Evolutionary conservation across 1,140 invertebrate species (phyloP).

Genomic region (Thaumatotibia leucotreta): DNA sequence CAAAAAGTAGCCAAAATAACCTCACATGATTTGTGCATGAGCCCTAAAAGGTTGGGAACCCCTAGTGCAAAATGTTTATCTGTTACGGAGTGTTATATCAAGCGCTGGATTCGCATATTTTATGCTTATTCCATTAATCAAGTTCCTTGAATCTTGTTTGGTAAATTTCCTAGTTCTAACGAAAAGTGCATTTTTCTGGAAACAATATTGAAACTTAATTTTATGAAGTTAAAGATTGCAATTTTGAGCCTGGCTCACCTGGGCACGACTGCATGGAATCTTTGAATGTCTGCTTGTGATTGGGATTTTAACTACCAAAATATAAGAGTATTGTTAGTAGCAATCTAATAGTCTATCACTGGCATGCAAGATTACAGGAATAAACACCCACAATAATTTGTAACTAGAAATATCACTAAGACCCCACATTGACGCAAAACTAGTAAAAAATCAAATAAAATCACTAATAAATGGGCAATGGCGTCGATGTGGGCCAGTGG

Average conservation of each 20-base stretch:
- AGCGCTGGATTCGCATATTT: slow-evolving; percentile 10
- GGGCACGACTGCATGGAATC: not conserved
- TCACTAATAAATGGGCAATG: not conserved
- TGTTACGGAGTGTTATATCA: not conserved
- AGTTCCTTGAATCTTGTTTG: not conserved
- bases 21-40: too few species aligned
- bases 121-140: not conserved
- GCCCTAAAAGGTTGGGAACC: not conserved
- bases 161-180: not conserved
- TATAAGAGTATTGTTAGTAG: not conserved
- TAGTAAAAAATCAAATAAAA: not conserved
- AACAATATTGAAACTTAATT: not conserved
- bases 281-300: too few species aligned
- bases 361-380: slow-evolving; percentile 17
- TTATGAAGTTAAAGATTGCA: not conserved
- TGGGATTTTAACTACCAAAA: not conserved
- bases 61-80: not conserved
- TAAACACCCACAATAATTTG: slow-evolving; percentile 21
- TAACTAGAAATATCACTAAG: slow-evolving; percentile 40
- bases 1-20: too few species aligned
- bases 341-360: not conserved
- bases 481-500: slow-evolving; percentile 27
- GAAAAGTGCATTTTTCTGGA: not conserved
- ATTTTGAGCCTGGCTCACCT: not conserved
- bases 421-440: not conserved